A percentile compares a stretch with the other conserved stretches of the same genome.
phyloP scores from a whole-genome alignment of 1,140 invertebrate species.

The Brachionus sp. region DNA sequence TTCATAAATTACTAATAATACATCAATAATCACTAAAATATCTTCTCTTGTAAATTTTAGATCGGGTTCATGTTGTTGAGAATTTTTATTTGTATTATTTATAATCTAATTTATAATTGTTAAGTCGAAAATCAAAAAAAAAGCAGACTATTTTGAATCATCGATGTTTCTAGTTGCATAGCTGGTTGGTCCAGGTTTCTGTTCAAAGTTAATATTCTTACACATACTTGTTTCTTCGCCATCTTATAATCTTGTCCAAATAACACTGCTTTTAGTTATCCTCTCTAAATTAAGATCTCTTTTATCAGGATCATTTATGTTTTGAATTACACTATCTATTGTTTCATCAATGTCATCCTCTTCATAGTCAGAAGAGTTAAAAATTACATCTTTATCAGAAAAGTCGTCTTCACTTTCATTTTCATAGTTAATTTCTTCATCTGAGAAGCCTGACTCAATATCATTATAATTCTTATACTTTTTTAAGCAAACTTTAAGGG shows the following conservation, averaged over 20 bases:
- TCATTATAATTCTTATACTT: slow-evolving; percentile 49
- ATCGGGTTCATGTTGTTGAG: background rate
- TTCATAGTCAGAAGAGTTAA: background rate
- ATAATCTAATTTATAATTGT: background rate
- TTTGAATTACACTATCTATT: slow-evolving; percentile 48
- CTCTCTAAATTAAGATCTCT: slow-evolving; percentile 53
- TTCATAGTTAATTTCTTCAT: slow-evolving; percentile 49
- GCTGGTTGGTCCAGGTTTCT: background rate
- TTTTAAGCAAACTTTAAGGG: background rate
- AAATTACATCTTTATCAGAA: slow-evolving; percentile 47
- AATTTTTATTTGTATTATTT: background rate
- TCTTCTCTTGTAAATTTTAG: background rate
- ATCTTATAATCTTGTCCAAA: slow-evolving; percentile 50
- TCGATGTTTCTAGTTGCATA: background rate
- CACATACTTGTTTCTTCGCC: too few relatives aligned
- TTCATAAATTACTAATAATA: too few relatives aligned
- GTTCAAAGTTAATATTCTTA: background rate
- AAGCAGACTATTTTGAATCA: background rate
- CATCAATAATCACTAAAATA: background rate
- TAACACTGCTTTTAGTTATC: slow-evolving; percentile 52
- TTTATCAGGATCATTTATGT: slow-evolving; percentile 57
- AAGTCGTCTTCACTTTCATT: slow-evolving; percentile 48
- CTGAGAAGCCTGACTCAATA: slow-evolving; percentile 47
- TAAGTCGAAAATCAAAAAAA: background rate
- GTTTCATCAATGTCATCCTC: background rate